Evolutionary conservation across 30 jellyfish, hydroid and myxozoan genomes (phyloP), one percentile per base, ranked within the genome.

Genomic region (Rhopilema esculentum): DNA sequence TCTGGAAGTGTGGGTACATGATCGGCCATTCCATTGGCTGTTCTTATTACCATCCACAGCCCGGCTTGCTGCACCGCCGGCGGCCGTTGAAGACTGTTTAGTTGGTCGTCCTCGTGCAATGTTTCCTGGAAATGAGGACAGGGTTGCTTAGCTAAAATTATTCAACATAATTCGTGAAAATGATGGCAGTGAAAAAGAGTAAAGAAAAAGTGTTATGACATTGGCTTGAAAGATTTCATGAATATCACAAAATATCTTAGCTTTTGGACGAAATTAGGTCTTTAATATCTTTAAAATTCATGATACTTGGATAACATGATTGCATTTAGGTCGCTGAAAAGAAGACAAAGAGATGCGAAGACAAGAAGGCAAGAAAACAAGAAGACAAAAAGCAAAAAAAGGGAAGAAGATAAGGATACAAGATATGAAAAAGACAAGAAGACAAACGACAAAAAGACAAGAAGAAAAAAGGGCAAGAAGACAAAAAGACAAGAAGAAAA

Each of bases 1-100:
- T 61, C 79, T 62, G 79, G 32, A 27, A 16, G 88, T 78, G 25
- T 78, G 88, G 27, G 79, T 78, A n/a, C 88, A 78, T 0, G 88
- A 78, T 65, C 79, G 23, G 19, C 88, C 79, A 17, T 61, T 62
- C 65, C 66, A 78, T 1, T 78, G 32, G 57, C 78, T 1, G 32
- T 78, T 78, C 88, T 61, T 78, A 30, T 78, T 78, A 22, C 88
- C 88, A 78, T 78, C 88, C 20, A 78, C 88, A 27, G 80, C 88
- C 16, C 88, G 61, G 30, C 77, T 16, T 1, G 88, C 19, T 17
- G 62, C 66, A 16, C 88, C 88, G 26, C 88, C 79, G 17, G 0
- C 25, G 15, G 33, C 79, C 0, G 88, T 78, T 18, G 79, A 57
- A 57, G 88, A 78, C 53, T 78, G 88, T 21, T 18, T 53, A 0